phyloP scores from a whole-genome alignment of 2,113 vertebrate genomes.

The Anolis sagrei region DNA sequence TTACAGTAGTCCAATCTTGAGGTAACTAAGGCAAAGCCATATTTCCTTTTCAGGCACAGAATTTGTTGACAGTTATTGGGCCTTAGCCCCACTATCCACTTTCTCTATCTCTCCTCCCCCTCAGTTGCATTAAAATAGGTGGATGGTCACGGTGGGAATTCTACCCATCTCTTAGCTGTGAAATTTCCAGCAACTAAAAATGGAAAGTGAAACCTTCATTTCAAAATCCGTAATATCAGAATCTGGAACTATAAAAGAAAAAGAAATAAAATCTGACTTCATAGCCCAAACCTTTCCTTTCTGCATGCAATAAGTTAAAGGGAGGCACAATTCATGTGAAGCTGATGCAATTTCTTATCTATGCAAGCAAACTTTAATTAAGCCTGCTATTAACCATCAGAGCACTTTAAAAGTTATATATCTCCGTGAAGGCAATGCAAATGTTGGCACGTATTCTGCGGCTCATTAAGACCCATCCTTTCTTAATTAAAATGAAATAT shows the following conservation, averaged over 20 bases:
- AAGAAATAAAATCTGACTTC: background rate
- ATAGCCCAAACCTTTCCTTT: background rate
- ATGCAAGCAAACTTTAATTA: conserved; percentile 20
- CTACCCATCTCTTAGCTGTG: background rate
- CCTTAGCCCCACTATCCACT: background rate
- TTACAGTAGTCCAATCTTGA: too few relatives aligned
- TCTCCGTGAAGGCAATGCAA: conserved; percentile 20
- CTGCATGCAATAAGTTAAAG: background rate
- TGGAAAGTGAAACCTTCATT: background rate
- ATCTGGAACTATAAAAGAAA: background rate
- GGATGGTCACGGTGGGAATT: background rate
- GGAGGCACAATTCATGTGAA: background rate
- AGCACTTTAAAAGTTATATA: conserved; percentile 18
- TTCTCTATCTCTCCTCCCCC: too few relatives aligned
- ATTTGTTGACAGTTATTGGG: background rate
- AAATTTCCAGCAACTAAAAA: background rate
- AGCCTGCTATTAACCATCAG: conserved; percentile 19
- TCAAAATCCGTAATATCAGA: background rate
- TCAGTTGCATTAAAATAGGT: too few relatives aligned
- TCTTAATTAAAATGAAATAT: conserved; percentile 37
- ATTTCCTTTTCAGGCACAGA: background rate
- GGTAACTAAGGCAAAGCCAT: background rate
- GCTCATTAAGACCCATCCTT: conserved; percentile 20
- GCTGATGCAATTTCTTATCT: conserved; percentile 18
- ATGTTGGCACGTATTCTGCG: conserved; percentile 15